Evolutionary conservation across 92 coral and sea anemone genomes (phyloP).

Genomic region (Meandrina meandrites): DNA sequence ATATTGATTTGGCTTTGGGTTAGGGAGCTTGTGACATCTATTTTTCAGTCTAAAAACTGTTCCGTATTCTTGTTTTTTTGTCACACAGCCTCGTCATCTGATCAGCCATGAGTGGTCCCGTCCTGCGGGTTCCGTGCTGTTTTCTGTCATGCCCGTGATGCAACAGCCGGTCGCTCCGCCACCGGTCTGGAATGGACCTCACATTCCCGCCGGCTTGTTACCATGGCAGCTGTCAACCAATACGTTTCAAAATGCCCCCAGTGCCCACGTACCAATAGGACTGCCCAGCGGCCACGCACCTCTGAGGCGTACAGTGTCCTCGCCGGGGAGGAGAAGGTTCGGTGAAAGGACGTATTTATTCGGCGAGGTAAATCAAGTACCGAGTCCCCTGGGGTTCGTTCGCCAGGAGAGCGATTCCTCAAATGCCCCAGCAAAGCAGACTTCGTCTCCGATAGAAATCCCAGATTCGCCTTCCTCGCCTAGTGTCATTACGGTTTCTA

Average conservation of each 20-base stretch:
- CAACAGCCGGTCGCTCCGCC: slow-evolving; percentile 87
- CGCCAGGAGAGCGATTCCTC: slow-evolving; percentile 54
- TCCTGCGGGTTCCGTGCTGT: slow-evolving; percentile 91
- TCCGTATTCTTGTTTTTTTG: neutral
- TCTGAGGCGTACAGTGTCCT: slow-evolving; percentile 82
- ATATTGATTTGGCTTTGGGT: neutral
- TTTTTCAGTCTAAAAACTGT: slow-evolving; percentile 14
- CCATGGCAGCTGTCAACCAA: slow-evolving; percentile 85
- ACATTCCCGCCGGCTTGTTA: slow-evolving; percentile 77
- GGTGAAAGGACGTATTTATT: slow-evolving; percentile 69
- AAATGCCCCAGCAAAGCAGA: slow-evolving; percentile 52
- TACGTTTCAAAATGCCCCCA: slow-evolving; percentile 34
- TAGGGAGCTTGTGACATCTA: neutral
- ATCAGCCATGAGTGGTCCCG: slow-evolving; percentile 88
- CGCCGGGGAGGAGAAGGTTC: slow-evolving; percentile 88
- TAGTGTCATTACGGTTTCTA: slow-evolving; percentile 93
- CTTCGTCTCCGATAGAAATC: slow-evolving; percentile 96
- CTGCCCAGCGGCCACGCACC: slow-evolving; percentile 59
- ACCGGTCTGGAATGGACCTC: slow-evolving; percentile 92
- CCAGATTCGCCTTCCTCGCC: slow-evolving; percentile 96
- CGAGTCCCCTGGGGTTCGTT: slow-evolving; percentile 63
- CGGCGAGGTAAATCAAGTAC: slow-evolving; percentile 59
- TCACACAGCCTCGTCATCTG: slow-evolving; percentile 58
- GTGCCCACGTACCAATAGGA: slow-evolving; percentile 41
- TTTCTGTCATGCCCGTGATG: slow-evolving; percentile 93